Evolutionary conservation across 1,140 invertebrate species (phyloP).

Genomic region (Phymastichus coffea): DNA sequence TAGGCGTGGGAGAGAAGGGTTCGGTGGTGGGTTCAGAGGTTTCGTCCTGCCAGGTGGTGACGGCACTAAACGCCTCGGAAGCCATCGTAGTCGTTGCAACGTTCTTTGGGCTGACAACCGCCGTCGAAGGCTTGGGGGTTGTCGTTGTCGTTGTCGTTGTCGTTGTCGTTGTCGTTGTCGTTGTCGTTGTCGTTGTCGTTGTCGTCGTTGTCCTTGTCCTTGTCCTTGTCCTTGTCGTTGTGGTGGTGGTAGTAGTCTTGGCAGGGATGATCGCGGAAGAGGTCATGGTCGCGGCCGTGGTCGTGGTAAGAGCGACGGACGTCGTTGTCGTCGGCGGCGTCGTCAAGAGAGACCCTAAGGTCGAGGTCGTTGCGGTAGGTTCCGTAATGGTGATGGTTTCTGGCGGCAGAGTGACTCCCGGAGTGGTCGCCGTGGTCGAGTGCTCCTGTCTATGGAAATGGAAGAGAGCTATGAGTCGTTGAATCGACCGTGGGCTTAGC

Average conservation of each 20-base stretch:
- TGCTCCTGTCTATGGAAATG: too few species aligned
- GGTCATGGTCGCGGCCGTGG: neutral
- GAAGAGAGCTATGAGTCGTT: too few species aligned
- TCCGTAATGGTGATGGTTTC: neutral
- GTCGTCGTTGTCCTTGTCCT: neutral
- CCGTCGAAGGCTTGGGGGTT: neutral
- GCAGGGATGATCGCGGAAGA: neutral
- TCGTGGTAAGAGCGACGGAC: neutral
- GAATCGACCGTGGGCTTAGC: too few species aligned
- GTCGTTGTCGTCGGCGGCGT: neutral
- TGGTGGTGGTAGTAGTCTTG: neutral
- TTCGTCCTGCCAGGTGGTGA: neutral
- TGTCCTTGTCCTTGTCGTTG: neutral
- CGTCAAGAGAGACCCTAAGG: neutral
- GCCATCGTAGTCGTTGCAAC: neutral
- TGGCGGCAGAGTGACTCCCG: too few species aligned
- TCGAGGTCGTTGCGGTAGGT: neutral
- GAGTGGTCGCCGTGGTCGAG: too few species aligned
- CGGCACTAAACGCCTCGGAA: neutral
- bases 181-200: neutral
- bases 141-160: neutral
- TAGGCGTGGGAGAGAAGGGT: constrained; percentile 15
- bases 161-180: neutral
- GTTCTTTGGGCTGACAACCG: neutral
- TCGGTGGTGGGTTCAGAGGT: constrained; percentile 4